phyloP scores from a whole-genome alignment of 2,113 vertebrate species.

The Synodontis membranacea region DNA sequence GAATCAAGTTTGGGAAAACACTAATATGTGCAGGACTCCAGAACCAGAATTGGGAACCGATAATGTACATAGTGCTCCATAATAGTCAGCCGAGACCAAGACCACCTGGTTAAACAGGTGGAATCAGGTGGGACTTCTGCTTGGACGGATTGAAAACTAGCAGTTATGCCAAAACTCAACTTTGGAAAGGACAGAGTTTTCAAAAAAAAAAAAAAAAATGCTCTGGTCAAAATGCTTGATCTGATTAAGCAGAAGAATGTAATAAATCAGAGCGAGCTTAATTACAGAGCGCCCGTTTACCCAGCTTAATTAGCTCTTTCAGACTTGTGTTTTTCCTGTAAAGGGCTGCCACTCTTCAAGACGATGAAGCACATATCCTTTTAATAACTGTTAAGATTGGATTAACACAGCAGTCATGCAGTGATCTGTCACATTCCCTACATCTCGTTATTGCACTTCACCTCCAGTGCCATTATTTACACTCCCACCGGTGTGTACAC shows the following conservation, averaged over 20 bases:
- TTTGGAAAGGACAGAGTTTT: background rate
- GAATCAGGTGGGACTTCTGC: no score
- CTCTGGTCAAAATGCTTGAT: background rate
- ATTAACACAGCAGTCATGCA: background rate
- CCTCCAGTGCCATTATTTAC: constrained; percentile 30
- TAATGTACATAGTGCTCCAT: background rate
- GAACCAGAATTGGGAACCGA: background rate
- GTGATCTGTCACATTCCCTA: constrained; percentile 2
- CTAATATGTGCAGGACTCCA: background rate
- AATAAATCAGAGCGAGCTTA: constrained; percentile 10
- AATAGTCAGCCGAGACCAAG: background rate
- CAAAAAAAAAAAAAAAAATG: background rate
- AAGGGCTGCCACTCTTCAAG: constrained; percentile 1
- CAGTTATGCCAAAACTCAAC: background rate
- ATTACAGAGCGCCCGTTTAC: background rate
- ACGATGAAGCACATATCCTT: constrained; percentile 13
- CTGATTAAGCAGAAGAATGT: background rate
- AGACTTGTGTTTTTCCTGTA: constrained; percentile 17
- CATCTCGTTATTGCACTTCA: constrained; percentile 28
- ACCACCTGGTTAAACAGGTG: background rate
- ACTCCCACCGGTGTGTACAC: constrained; percentile 26
- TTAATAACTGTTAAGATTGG: constrained; percentile 17
- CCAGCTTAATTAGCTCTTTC: constrained; percentile 8
- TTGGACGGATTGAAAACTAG: background rate
- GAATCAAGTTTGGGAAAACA: background rate